Percentiles rank a stretch among this genome's conserved stretches.
Conservation (phyloP, 1,140 invertebrate genomes). For the Copidosoma floridanum region DNA sequence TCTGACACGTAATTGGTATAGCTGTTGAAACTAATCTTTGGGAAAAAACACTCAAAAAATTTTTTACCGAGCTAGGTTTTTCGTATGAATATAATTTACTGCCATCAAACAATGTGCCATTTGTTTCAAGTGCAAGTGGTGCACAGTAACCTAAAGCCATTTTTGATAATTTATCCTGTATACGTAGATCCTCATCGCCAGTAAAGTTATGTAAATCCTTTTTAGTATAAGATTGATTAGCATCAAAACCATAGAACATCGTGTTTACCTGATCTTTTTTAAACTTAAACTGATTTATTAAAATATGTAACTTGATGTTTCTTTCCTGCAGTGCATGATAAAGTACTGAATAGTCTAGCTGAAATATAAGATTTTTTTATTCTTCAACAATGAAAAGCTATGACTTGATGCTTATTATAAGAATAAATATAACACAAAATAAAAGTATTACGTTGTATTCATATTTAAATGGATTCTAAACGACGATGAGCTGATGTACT, state of each 20-base stretch:
- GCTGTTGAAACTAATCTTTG: constrained; percentile 67
- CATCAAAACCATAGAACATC: constrained; percentile 76
- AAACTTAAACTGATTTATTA: constrained; percentile 77
- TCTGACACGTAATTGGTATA: constrained; percentile 63
- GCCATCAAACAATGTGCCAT: constrained; percentile 72
- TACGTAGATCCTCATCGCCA: constrained; percentile 67
- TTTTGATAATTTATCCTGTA: constrained; percentile 73
- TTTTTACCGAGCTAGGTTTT: constrained; percentile 62
- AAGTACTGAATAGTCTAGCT: constrained; percentile 77
- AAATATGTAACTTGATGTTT: constrained; percentile 77
- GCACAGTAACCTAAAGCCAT: constrained; percentile 75
- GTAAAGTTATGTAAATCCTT: constrained; percentile 67
- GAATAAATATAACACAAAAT: too few relatives aligned
- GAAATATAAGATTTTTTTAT: constrained; percentile 29
- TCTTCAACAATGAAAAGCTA: too few relatives aligned
- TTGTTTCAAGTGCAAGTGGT: constrained; percentile 77
- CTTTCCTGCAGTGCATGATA: constrained; percentile 76
- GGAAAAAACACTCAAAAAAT: constrained; percentile 69
- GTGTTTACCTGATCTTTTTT: constrained; percentile 69
- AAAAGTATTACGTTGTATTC: too few relatives aligned
- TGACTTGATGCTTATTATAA: too few relatives aligned
- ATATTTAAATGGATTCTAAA: too few relatives aligned
- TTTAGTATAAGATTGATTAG: constrained; percentile 70
- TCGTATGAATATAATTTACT: constrained; percentile 60
- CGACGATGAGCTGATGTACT: too few relatives aligned